Base-by-base conservation (phyloP, 2,797 vertebrate species). In the Fistularia tabacaria region DNA sequence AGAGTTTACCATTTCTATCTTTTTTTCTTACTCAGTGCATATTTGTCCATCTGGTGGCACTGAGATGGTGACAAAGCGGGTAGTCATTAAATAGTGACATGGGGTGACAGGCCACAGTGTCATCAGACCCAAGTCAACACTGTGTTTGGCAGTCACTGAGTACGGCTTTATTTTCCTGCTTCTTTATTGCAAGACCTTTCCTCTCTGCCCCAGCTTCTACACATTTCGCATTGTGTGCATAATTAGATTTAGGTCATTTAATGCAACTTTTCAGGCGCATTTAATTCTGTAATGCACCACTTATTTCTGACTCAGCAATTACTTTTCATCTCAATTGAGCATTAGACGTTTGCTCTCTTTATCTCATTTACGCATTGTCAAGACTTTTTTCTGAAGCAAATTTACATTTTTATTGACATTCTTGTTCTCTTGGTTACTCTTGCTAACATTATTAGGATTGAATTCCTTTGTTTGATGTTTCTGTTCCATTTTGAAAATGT, bases 261-360 rank as follows among this genome's bases (percentile, higher is more conserved):
- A 83, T 77, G 52, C 69, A 69, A 81, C 79, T 65, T 73, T 79
- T 68, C 51, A 58, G 65, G 63, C 64, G 71, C 46, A 49, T 52
- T 84, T 55, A 65, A 65, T 87, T 69, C 57, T 72, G 68, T 75
- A 81, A 82, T 69, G 75, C 73, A 71, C 65, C 48, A 68, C 78
- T 79, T 82, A 68, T 71, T 77, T 75, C 59, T 76, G 70, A 70
- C 58, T 42, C 59, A 69, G 67, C 67, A 68, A 48, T 82, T 74
- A 54, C 40, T 47, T 79, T 60, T 70, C 42, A 38, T 73, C 77
- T 80, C 48, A 54, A 53, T 62, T 58, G 64, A 79, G 66, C 55
- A 59, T 44, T 42, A 67, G 41, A 60, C 80, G 80, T 84, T 86
- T 82, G 64, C 66, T 44, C 73, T 83, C 87, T 88, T 76, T 83